Evolutionary conservation across 2,888 invertebrate species (phyloP).

Genomic region (Julus scanicus): DNA sequence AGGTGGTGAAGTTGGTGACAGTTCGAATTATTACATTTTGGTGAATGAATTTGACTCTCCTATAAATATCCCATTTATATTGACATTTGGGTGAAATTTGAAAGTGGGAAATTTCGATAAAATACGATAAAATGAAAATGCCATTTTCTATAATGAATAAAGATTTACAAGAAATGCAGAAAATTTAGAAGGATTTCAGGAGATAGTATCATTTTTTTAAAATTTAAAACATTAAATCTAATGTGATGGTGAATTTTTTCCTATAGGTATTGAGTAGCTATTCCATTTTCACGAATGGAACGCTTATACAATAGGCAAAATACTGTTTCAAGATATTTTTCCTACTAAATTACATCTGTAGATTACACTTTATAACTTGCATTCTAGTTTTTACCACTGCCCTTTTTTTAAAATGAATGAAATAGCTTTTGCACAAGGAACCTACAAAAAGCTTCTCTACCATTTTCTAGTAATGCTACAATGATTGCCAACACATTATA

Average conservation of each 20-base stretch:
- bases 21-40: no score
- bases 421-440: neutral
- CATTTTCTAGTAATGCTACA: neutral
- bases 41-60: no score
- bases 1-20: no score
- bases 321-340: constrained; percentile 1
- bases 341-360: neutral
- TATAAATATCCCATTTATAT: no score
- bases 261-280: neutral
- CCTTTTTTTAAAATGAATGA: neutral
- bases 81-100: no score
- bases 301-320: neutral
- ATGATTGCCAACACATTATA: neutral
- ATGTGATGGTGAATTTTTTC: neutral
- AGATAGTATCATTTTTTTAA: no score
- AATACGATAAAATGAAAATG: no score
- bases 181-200: neutral
- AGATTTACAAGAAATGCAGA: neutral
- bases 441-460: neutral
- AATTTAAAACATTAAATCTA: neutral
- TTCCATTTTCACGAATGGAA: neutral
- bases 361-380: neutral
- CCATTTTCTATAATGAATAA: no score
- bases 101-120: no score
- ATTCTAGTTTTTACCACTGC: neutral